Percentiles rank a stretch among this genome's conserved stretches.
These are phyloP conservation scores for Clarias pachynema DNA, from an alignment of 2,797 vertebrate genomes.

Conservation along the genomic window DNA sequence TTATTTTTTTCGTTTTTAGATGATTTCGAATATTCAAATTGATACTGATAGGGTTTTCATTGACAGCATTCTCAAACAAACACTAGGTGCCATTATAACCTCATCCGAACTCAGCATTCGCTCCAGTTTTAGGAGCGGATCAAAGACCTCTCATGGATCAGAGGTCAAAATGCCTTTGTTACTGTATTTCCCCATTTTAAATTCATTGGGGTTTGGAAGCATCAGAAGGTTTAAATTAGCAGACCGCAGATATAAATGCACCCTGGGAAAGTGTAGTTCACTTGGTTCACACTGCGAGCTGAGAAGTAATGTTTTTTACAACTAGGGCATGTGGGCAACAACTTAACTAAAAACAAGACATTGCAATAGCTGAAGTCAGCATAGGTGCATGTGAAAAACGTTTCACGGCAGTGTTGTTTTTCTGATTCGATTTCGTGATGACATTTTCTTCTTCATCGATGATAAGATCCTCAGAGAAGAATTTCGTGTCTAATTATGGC, in stretches of 20 bases:
- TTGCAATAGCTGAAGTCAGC: conserved; percentile 31
- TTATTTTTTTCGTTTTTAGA: neutral
- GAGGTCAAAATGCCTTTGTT: conserved; percentile 1
- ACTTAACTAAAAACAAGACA: conserved; percentile 23
- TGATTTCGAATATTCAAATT: neutral
- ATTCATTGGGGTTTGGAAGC: conserved; percentile 15
- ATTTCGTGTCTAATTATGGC: neutral
- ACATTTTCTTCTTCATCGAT: neutral
- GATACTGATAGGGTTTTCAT: neutral
- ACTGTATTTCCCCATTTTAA: neutral
- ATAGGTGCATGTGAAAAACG: conserved; percentile 16
- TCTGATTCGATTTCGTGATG: neutral
- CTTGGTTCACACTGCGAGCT: conserved; percentile 46
- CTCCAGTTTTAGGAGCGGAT: neutral
- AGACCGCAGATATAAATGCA: conserved; percentile 49
- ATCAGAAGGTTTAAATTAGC: conserved; percentile 38
- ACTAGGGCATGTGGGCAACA: conserved; percentile 24
- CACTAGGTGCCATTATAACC: neutral
- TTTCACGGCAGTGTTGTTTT: neutral
- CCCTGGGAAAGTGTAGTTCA: conserved; percentile 50
- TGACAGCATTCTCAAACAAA: neutral
- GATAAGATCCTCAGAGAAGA: neutral
- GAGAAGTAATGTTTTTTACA: conserved; percentile 36
- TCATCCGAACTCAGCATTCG: neutral
- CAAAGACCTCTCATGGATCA: conserved; percentile 13